A percentile compares a stretch with the other conserved stretches of the same genome.
Conservation (phyloP, 2,113 vertebrate species). For the Scalopus aquaticus region DNA sequence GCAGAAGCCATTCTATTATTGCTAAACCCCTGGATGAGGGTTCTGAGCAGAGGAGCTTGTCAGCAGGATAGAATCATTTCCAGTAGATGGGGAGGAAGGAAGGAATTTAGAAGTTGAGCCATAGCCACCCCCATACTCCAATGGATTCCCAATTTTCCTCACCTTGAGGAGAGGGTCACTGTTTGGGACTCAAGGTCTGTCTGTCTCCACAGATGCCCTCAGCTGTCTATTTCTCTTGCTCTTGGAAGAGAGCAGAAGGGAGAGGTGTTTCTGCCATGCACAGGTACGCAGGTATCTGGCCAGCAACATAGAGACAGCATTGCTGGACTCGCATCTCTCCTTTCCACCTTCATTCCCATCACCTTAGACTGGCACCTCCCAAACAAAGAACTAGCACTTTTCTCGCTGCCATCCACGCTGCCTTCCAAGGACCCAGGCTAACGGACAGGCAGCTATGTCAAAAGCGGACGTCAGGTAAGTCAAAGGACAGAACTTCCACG, state of each 20-base stretch:
- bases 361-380: neutral
- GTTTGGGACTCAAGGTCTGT: accelerated
- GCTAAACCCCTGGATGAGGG: slow-evolving; percentile 18
- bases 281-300: no score
- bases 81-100: neutral
- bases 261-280: no score
- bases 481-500: neutral
- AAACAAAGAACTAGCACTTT: neutral
- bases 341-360: neutral
- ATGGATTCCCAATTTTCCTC: neutral
- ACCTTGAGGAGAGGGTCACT: neutral
- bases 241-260: neutral
- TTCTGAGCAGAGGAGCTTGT: neutral
- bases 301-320: neutral
- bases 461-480: neutral
- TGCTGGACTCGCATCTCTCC: neutral
- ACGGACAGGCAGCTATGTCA: neutral
- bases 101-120: neutral
- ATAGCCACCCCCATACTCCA: neutral
- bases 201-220: neutral
- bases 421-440: neutral
- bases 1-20: neutral
- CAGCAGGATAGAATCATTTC: slow-evolving; percentile 44
- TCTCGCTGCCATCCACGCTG: neutral
- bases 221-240: neutral